Percentiles rank a stretch among this genome's conserved stretches.
Evolutionary conservation across 2,888 invertebrate genomes (phyloP).

Genomic region (Linnaemya vulpina): DNA sequence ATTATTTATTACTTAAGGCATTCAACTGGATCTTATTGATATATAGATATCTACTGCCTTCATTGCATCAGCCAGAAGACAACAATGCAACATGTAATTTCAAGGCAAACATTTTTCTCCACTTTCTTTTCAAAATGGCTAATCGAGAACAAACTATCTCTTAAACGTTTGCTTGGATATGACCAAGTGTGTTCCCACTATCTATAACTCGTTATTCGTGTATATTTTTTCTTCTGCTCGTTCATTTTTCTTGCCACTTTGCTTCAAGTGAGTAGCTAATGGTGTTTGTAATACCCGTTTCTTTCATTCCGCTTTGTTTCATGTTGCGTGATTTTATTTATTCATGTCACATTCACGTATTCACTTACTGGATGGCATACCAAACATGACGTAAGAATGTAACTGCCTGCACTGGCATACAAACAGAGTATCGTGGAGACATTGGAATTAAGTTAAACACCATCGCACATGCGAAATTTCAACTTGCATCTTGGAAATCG

Average conservation of each 20-base stretch:
- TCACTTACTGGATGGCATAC: constrained; percentile 42
- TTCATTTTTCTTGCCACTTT: constrained; percentile 15
- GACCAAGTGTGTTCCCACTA: constrained; percentile 23
- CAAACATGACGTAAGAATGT: constrained; percentile 36
- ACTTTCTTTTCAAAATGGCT: no score
- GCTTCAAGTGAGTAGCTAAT: constrained; percentile 35
- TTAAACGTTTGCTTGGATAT: not conserved
- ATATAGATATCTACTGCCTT: no score
- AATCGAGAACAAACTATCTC: not conserved
- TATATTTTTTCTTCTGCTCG: constrained; percentile 3
- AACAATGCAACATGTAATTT: no score
- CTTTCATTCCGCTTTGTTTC: constrained; percentile 4
- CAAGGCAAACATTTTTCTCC: no score
- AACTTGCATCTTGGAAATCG: constrained; percentile 23
- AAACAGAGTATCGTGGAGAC: not conserved
- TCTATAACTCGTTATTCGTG: not conserved
- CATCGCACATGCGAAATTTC: constrained; percentile 31
- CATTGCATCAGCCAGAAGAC: no score
- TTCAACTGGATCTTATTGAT: no score
- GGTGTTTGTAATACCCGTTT: constrained; percentile 41
- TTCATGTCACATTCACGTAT: constrained; percentile 53
- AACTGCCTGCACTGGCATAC: constrained; percentile 19
- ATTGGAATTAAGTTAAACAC: constrained; percentile 14
- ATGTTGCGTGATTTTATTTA: constrained; percentile 48
- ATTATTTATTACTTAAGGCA: not conserved